These are phyloP conservation scores for Lindbergichthys nudifrons DNA, from an alignment of 2,797 vertebrate genomes.

Conservation along the genomic window DNA sequence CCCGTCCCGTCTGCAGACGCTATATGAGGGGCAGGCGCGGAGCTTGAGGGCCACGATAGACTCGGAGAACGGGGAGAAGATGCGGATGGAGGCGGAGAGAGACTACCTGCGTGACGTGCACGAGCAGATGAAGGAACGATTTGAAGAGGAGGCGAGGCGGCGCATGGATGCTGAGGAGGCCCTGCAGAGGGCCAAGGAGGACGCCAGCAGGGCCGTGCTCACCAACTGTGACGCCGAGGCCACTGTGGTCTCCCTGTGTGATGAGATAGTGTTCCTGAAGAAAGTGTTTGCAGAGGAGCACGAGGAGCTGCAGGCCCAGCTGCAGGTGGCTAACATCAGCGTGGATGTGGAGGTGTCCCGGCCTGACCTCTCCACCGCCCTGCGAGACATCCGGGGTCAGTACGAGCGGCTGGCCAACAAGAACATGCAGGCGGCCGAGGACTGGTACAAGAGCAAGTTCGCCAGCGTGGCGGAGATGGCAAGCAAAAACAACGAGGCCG, in stretches of 20 bases:
- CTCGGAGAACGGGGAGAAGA: slow-evolving; percentile 83
- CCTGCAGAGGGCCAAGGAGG: slow-evolving; percentile 79
- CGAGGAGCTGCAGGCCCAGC: slow-evolving; percentile 80
- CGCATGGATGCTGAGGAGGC: slow-evolving; percentile 78
- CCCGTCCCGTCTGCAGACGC: slow-evolving; percentile 83
- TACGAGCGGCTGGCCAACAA: slow-evolving; percentile 87
- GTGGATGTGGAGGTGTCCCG: slow-evolving; percentile 84
- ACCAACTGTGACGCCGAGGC: slow-evolving; percentile 81
- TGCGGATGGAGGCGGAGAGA: slow-evolving; percentile 81
- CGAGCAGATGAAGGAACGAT: slow-evolving; percentile 79
- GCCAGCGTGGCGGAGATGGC: slow-evolving; percentile 84
- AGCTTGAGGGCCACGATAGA: slow-evolving; percentile 84
- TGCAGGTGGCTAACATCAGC: slow-evolving; percentile 80
- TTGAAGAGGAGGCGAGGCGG: slow-evolving; percentile 76
- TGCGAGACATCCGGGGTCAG: slow-evolving; percentile 86
- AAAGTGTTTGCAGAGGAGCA: slow-evolving; percentile 86
- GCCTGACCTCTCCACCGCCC: slow-evolving; percentile 86
- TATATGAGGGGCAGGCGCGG: slow-evolving; percentile 85
- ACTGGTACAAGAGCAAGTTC: slow-evolving; percentile 88
- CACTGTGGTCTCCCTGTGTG: slow-evolving; percentile 79
- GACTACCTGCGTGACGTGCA: slow-evolving; percentile 80
- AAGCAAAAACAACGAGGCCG: slow-evolving; percentile 85
- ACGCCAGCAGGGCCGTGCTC: slow-evolving; percentile 74
- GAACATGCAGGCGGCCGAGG: slow-evolving; percentile 88
- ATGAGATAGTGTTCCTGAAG: slow-evolving; percentile 85